Evolutionary conservation across 2,888 invertebrate species (phyloP).

Genomic region (Athripsodes cinereus): DNA sequence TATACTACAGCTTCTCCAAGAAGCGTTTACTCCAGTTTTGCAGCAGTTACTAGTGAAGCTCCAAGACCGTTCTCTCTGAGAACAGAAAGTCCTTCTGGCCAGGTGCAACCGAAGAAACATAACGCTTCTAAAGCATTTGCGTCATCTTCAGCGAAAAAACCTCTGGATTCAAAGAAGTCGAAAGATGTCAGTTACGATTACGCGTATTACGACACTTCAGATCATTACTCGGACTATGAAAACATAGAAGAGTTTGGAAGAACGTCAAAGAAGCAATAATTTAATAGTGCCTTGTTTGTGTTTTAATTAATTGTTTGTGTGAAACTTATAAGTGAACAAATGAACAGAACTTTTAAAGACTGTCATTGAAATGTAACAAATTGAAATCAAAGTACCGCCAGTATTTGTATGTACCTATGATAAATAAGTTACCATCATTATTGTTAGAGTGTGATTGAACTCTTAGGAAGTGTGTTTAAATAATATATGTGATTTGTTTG

Average conservation of each 20-base stretch:
- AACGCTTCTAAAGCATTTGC: constrained; percentile 18
- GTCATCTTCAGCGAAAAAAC: constrained; percentile 32
- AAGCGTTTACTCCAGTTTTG: constrained; percentile 24
- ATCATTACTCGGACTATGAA: constrained; percentile 53
- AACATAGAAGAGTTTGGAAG: constrained; percentile 59
- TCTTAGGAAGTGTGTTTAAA: too few species aligned
- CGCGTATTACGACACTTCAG: constrained; percentile 73
- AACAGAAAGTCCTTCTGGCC: constrained; percentile 27
- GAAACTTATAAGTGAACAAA: constrained; percentile 7
- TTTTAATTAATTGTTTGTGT: constrained; percentile 3
- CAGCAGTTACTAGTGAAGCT: constrained; percentile 26
- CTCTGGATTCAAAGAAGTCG: constrained; percentile 33
- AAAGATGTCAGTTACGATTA: constrained; percentile 72
- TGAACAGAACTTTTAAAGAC: constrained; percentile 14
- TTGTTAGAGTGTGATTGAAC: too few species aligned
- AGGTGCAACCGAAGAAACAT: constrained; percentile 12
- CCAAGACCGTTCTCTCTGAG: constrained; percentile 36
- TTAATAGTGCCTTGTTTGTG: not conserved
- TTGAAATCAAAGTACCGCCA: constrained; percentile 8
- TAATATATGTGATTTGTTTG: too few species aligned
- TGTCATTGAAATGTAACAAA: constrained; percentile 3
- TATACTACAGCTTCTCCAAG: constrained; percentile 26
- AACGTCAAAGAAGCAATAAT: constrained; percentile 34
- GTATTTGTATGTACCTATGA: constrained; percentile 11
- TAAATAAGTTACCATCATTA: not conserved